Percentiles rank a stretch among this genome's conserved stretches.
Evolutionary conservation across 2,888 invertebrate species (phyloP).

Genomic region (Formica aserva): DNA sequence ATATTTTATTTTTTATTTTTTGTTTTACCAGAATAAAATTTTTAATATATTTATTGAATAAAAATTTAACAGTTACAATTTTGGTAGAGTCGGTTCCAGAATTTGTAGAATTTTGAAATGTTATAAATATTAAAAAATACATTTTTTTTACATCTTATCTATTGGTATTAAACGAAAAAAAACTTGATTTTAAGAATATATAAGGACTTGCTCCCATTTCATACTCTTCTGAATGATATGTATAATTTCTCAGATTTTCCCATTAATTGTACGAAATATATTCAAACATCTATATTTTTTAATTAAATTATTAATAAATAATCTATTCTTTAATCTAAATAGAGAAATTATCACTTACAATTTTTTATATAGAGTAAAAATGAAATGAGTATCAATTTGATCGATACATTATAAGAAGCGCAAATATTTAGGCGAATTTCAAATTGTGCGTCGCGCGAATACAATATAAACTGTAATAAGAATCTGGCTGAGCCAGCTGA

Average conservation of each 20-base stretch:
- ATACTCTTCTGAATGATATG: neutral
- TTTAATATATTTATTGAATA: neutral
- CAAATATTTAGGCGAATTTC: neutral
- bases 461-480: constrained; percentile 16
- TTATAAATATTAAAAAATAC: neutral
- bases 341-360: neutral
- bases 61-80: neutral
- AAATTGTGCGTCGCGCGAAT: constrained; percentile 47
- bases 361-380: neutral
- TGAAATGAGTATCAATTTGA: neutral
- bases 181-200: neutral
- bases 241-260: neutral
- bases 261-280: neutral
- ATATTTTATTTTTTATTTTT: neutral
- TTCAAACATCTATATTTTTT: neutral
- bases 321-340: neutral
- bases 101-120: neutral
- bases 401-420: neutral
- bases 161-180: neutral
- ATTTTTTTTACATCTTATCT: neutral
- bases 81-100: neutral
- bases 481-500: constrained; percentile 31
- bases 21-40: neutral
- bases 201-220: neutral
- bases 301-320: constrained; percentile 3